phyloP scores from a whole-genome alignment of 2,888 invertebrate species.

The Saturnia pavonia region DNA sequence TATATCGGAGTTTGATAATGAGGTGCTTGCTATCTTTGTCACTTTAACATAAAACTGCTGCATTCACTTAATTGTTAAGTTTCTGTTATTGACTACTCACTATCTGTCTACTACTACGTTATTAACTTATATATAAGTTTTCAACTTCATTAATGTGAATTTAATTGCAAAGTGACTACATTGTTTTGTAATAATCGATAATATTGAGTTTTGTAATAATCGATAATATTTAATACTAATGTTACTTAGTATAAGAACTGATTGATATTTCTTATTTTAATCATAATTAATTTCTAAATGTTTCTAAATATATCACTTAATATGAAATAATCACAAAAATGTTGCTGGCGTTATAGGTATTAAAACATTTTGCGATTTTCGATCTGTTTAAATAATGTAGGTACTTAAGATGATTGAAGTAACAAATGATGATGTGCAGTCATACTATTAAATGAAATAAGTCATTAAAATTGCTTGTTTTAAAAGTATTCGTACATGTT shows the following conservation, averaged over 20 bases:
- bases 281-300: too few species aligned
- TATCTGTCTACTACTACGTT: background rate
- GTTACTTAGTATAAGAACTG: too few species aligned
- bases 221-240: too few species aligned
- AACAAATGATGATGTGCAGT: background rate
- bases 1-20: too few species aligned
- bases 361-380: background rate
- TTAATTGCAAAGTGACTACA: background rate
- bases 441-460: background rate
- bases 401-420: too few species aligned
- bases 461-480: background rate
- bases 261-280: too few species aligned
- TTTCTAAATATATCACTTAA: background rate
- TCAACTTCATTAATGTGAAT: background rate
- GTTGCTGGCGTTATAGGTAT: background rate
- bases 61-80: too few species aligned
- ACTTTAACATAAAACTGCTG: too few species aligned
- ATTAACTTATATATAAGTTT: background rate
- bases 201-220: too few species aligned
- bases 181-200: background rate
- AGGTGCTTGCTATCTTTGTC: too few species aligned
- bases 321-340: too few species aligned
- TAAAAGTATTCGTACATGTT: background rate
- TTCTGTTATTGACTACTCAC: background rate
- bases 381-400: too few species aligned